Evolutionary conservation across 2,113 vertebrate genomes (phyloP).

Genomic region (Daboia siamensis): DNA sequence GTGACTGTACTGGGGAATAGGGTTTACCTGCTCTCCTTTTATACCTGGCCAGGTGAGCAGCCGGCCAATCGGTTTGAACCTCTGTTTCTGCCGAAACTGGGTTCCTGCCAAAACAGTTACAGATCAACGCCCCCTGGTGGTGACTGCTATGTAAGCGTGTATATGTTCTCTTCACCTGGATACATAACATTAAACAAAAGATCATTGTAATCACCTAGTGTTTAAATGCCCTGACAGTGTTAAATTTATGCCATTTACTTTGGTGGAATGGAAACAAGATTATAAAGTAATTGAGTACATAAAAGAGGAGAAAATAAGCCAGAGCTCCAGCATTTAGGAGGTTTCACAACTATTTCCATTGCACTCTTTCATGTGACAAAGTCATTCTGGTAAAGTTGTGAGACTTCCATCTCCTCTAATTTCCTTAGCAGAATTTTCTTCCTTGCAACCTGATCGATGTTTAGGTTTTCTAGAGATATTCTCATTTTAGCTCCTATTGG

Average conservation of each 20-base stretch:
- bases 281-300: slow-evolving; percentile 5
- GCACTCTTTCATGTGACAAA: slow-evolving; percentile 30
- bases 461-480: slow-evolving; percentile 47
- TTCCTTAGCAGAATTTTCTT: slow-evolving; percentile 37
- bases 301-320: neutral
- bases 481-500: slow-evolving; percentile 43
- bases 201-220: slow-evolving; percentile 28
- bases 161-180: no score
- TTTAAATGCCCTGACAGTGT: neutral
- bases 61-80: no score
- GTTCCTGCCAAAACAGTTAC: no score
- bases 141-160: no score
- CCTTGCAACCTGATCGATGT: slow-evolving; percentile 48
- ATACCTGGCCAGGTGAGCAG: no score
- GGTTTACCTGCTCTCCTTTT: no score
- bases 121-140: no score
- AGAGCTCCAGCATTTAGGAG: neutral
- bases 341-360: slow-evolving; percentile 24
- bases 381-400: slow-evolving; percentile 33
- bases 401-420: slow-evolving; percentile 44
- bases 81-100: no score
- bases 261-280: neutral
- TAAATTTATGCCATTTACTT: slow-evolving; percentile 38
- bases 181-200: neutral
- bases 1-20: no score